phyloP scores from a whole-genome alignment of 23 tunicate genomes.

The Botrylloides violaceus region DNA sequence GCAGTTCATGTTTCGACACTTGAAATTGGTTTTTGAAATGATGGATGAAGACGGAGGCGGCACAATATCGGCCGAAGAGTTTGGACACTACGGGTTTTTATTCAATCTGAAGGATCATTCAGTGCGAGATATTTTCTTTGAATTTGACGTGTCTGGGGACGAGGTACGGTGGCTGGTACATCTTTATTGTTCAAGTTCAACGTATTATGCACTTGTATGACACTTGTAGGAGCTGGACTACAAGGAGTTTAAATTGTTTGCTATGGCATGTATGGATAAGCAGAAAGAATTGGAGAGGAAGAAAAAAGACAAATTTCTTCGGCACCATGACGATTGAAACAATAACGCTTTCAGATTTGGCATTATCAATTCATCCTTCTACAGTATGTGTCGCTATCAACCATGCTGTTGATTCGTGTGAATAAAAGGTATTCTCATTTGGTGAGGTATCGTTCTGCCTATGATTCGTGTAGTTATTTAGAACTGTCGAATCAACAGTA shows the following conservation, averaged over 20 bases:
- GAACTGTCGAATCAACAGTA: too few species aligned
- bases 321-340: slow-evolving; percentile 16
- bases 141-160: slow-evolving; percentile 96
- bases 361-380: too few species aligned
- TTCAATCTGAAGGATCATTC: slow-evolving; percentile 93
- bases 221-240: slow-evolving; percentile 50
- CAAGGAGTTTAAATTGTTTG: slow-evolving; percentile 94
- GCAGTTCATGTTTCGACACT: slow-evolving; percentile 89
- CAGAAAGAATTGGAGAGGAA: slow-evolving; percentile 66
- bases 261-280: slow-evolving; percentile 93
- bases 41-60: slow-evolving; percentile 99
- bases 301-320: slow-evolving; percentile 44
- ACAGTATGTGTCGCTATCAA: too few species aligned
- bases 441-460: too few species aligned
- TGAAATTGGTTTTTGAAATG: slow-evolving; percentile 89
- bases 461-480: too few species aligned
- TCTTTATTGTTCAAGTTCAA: too few species aligned
- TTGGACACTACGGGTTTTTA: slow-evolving; percentile 84
- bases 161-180: slow-evolving; percentile 42
- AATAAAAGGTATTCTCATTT: too few species aligned
- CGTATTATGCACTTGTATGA: background rate
- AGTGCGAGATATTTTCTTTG: slow-evolving; percentile 79
- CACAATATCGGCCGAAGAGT: slow-evolving; percentile 91
- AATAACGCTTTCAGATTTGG: too few species aligned
- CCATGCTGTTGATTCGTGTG: too few species aligned